Evolutionary conservation across 2,888 invertebrate species (phyloP).

Genomic region (Harpalus rufipes): DNA sequence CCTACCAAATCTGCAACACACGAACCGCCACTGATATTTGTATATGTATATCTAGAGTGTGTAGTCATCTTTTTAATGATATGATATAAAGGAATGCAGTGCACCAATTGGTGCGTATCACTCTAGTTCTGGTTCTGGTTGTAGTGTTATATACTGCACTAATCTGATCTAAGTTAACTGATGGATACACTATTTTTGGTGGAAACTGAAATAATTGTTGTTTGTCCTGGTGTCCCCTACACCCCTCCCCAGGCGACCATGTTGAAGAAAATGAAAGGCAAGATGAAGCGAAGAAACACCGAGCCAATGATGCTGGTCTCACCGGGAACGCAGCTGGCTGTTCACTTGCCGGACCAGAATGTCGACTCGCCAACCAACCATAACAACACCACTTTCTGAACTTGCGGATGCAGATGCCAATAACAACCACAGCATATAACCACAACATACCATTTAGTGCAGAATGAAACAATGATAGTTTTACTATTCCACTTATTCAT

Average conservation of each 20-base stretch:
- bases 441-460: slow-evolving; percentile 17
- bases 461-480: slow-evolving; percentile 30
- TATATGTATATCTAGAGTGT: slow-evolving; percentile 53
- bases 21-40: too few species aligned
- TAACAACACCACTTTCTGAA: slow-evolving; percentile 76
- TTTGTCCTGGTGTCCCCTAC: slow-evolving; percentile 66
- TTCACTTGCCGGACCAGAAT: slow-evolving; percentile 77
- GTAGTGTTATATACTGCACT: slow-evolving; percentile 55
- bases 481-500: slow-evolving; percentile 45
- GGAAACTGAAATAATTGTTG: slow-evolving; percentile 66
- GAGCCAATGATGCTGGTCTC: slow-evolving; percentile 87
- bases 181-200: slow-evolving; percentile 48
- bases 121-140: slow-evolving; percentile 14
- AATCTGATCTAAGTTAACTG: slow-evolving; percentile 29
- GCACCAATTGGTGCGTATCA: slow-evolving; percentile 48
- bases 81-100: slow-evolving; percentile 51
- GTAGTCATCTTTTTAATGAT: slow-evolving; percentile 57
- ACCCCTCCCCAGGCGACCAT: slow-evolving; percentile 95
- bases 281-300: slow-evolving; percentile 97
- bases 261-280: slow-evolving; percentile 98
- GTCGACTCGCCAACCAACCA: slow-evolving; percentile 77
- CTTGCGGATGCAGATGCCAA: slow-evolving; percentile 1
- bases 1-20: too few species aligned
- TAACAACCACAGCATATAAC: slow-evolving; percentile 16
- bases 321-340: slow-evolving; percentile 77